Conservation (phyloP, 2,888 invertebrate genomes). For the Acanthococcus lagerstroemiae region DNA sequence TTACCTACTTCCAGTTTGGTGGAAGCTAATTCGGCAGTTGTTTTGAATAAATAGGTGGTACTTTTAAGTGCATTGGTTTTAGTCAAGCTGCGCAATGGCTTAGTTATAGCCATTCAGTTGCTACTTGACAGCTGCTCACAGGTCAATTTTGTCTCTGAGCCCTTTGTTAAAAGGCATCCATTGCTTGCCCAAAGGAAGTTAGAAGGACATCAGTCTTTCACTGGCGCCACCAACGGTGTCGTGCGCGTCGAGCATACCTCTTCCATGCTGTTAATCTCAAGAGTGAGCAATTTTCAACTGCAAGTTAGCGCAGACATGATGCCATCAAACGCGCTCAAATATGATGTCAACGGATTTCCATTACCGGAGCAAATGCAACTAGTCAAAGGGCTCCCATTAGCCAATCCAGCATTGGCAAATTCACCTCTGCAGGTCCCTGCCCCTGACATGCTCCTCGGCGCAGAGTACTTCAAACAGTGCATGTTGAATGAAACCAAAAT, state of each 20-base stretch:
- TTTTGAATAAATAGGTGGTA: not conserved
- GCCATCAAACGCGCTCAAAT: not conserved
- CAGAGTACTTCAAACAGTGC: too few relatives aligned
- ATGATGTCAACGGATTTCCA: not conserved
- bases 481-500: not conserved
- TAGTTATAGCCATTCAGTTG: not conserved
- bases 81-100: not conserved
- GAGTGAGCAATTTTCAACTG: not conserved
- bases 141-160: not conserved
- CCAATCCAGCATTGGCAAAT: not conserved
- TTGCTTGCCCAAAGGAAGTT: not conserved
- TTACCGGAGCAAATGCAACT: not conserved
- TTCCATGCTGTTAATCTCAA: not conserved
- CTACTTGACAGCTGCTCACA: not conserved
- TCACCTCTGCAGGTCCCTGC: not conserved
- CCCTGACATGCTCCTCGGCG: not conserved
- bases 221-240: not conserved
- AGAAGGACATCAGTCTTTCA: not conserved
- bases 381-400: not conserved
- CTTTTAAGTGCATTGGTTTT: not conserved
- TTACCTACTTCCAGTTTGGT: not conserved
- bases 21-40: not conserved
- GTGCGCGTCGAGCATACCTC: not conserved
- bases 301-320: not conserved
- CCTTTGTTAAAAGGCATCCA: not conserved